Percentiles rank a stretch among this genome's conserved stretches.
phyloP scores from a whole-genome alignment of 1,140 invertebrate genomes.

The Euwallacea similis region DNA sequence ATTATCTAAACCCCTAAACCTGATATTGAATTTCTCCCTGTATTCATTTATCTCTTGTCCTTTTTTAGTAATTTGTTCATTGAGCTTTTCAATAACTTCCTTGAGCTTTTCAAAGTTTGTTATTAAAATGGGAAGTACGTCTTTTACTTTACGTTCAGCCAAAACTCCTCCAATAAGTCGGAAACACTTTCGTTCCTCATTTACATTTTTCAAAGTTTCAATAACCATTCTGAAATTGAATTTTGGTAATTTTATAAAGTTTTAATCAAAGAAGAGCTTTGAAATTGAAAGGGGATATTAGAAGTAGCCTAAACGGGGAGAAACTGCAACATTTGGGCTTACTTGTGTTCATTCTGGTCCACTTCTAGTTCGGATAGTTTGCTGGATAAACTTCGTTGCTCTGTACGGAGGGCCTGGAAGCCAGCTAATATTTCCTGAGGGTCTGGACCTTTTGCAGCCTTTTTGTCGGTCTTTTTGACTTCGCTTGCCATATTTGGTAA shows the following conservation, averaged over 20 bases:
- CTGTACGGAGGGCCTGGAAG: conserved; percentile 83
- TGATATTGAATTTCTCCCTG: conserved; percentile 88
- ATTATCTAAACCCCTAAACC: conserved; percentile 68
- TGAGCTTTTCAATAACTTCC: conserved; percentile 75
- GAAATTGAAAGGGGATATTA: conserved; percentile 29
- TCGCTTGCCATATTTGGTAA: conserved; percentile 54
- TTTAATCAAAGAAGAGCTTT: too few species aligned
- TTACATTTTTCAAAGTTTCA: conserved; percentile 87
- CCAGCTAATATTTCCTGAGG: conserved; percentile 82
- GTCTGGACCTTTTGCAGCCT: conserved; percentile 53
- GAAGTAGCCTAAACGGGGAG: not conserved
- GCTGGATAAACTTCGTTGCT: conserved; percentile 80
- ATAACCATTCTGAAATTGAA: conserved; percentile 81
- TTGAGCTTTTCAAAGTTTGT: conserved; percentile 82
- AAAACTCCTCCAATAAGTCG: conserved; percentile 91
- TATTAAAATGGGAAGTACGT: conserved; percentile 82
- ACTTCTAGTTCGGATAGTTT: conserved; percentile 91
- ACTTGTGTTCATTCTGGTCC: conserved; percentile 95
- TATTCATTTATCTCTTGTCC: conserved; percentile 92
- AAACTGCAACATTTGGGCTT: conserved; percentile 52
- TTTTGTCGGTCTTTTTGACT: conserved; percentile 54
- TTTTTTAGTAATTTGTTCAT: conserved; percentile 81
- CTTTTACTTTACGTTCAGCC: conserved; percentile 89
- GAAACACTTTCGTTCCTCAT: conserved; percentile 86
- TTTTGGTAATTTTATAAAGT: not conserved